Evolutionary conservation across 2,113 vertebrate genomes (phyloP).

Genomic region (Callospermophilus lateralis): DNA sequence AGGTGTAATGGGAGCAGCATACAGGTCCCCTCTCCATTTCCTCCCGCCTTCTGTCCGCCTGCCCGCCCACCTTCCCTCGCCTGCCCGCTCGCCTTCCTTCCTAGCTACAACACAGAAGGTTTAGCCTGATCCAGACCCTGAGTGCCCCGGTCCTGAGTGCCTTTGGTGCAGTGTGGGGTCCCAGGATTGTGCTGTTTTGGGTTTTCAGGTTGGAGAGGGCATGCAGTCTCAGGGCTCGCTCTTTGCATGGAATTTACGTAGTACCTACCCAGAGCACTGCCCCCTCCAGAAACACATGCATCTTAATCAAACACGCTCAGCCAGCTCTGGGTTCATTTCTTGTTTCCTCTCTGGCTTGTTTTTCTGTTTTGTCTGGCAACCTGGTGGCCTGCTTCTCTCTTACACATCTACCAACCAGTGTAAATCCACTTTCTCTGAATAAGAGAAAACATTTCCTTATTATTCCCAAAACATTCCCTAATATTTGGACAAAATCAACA

Average conservation of each 20-base stretch:
- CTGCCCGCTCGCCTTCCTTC: too few species aligned
- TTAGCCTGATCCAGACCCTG: background rate
- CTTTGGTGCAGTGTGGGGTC: background rate
- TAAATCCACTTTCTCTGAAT: background rate
- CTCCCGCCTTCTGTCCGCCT: too few species aligned
- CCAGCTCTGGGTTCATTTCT: background rate
- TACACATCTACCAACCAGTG: background rate
- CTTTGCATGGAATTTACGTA: background rate
- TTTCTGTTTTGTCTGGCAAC: background rate
- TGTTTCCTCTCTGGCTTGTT: background rate
- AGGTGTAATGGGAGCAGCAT: background rate
- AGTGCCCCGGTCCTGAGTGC: too few species aligned
- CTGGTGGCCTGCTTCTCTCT: background rate
- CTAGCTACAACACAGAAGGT: too few species aligned
- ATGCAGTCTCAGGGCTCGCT: background rate
- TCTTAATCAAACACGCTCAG: background rate
- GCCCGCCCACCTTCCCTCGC: too few species aligned
- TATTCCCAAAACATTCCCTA: too few species aligned
- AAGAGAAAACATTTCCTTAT: background rate
- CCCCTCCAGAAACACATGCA: background rate
- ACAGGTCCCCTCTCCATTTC: too few species aligned
- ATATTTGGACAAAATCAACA: constrained; percentile 15
- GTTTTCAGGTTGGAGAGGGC: background rate
- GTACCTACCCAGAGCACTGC: background rate
- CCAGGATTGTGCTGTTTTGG: background rate